Evolutionary conservation across 2,797 vertebrate genomes (phyloP).

Genomic region (Ctenopoma multispine): DNA sequence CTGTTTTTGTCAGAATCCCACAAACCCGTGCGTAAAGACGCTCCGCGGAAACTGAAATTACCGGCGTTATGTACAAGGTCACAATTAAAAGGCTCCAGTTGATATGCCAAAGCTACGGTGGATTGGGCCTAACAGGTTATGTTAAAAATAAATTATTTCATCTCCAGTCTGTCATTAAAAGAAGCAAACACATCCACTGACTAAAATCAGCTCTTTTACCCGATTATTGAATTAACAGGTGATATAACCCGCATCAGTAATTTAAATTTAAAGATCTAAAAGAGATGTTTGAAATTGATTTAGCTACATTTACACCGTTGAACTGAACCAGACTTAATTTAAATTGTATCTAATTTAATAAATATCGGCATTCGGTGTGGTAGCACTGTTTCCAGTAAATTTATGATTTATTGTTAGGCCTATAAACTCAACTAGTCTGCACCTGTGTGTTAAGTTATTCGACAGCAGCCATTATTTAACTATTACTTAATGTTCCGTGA

Average conservation of each 20-base stretch:
- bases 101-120: neutral
- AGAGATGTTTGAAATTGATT: neutral
- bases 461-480: neutral
- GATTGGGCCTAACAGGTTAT: slow-evolving; percentile 13
- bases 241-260: neutral
- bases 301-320: neutral
- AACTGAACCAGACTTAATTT: slow-evolving; percentile 3
- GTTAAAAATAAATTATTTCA: slow-evolving; percentile 6
- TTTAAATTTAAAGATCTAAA: neutral
- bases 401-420: neutral
- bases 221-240: neutral
- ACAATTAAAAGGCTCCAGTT: slow-evolving; percentile 1
- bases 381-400: neutral
- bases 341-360: neutral
- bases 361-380: neutral
- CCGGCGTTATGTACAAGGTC: neutral
- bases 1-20: slow-evolving; percentile 40
- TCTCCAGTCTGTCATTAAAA: slow-evolving; percentile 6
- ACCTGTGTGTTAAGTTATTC: neutral
- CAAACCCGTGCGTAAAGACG: slow-evolving; percentile 38
- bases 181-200: neutral
- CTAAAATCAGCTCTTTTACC: neutral
- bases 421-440: neutral
- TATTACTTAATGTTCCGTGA: neutral
- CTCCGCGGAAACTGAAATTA: slow-evolving; percentile 11